phyloP scores from a whole-genome alignment of 2,797 vertebrate species.

The Limosa lapponica region DNA sequence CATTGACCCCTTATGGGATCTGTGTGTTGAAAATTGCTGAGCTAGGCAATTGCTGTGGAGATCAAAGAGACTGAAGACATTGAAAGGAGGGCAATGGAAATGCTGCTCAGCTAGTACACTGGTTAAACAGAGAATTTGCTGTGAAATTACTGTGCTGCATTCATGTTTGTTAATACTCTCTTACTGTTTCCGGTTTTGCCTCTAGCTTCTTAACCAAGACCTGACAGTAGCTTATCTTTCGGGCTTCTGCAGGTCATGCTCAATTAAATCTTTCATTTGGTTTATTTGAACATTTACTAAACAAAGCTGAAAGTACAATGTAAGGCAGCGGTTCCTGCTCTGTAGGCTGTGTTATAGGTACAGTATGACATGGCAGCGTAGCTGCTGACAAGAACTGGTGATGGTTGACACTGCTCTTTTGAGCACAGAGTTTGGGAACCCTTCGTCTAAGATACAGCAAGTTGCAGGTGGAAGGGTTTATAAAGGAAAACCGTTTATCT shows the following conservation, averaged over 20 bases:
- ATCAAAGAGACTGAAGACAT: background rate
- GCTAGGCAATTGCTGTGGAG: conserved; percentile 6
- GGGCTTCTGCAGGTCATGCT: background rate
- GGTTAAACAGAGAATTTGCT: background rate
- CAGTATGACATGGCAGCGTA: background rate
- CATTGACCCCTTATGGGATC: background rate
- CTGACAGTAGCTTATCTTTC: background rate
- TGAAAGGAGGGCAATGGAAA: background rate
- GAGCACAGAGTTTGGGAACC: background rate
- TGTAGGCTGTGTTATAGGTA: background rate
- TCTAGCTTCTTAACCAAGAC: background rate
- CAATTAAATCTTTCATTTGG: background rate
- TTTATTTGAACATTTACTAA: background rate
- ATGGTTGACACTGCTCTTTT: background rate
- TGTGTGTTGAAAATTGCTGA: background rate
- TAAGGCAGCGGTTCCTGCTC: background rate
- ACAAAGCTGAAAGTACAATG: background rate
- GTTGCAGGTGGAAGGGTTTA: background rate
- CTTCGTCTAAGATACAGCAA: background rate
- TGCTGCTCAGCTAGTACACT: background rate
- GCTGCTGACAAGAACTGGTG: background rate
- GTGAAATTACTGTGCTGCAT: background rate
- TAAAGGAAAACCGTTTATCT: background rate
- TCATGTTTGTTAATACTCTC: background rate
- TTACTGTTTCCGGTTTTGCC: background rate